Conservation (phyloP, 2,888 invertebrate species). For the Tridacna gigas region DNA sequence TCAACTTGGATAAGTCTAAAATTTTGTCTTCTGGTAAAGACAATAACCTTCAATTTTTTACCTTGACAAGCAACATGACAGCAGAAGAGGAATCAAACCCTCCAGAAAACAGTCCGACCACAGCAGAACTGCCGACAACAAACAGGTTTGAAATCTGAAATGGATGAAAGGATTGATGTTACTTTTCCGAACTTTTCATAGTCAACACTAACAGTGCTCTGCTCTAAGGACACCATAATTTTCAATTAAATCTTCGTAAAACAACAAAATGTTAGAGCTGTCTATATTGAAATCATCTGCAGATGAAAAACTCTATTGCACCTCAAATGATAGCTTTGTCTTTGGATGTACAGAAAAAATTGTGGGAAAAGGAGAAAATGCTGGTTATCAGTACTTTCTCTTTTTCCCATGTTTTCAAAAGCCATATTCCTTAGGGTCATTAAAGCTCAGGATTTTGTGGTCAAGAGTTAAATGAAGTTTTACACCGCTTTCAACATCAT, state of each 20-base stretch:
- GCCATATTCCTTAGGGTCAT: too few relatives aligned
- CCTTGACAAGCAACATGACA: conserved; percentile 75
- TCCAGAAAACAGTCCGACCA: conserved; percentile 75
- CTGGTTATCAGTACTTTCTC: too few relatives aligned
- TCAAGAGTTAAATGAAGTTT: too few relatives aligned
- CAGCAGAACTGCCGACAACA: conserved; percentile 64
- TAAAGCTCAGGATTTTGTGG: too few relatives aligned
- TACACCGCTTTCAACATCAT: too few relatives aligned
- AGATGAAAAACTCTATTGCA: background rate
- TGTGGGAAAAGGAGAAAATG: too few relatives aligned
- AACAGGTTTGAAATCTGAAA: conserved; percentile 71
- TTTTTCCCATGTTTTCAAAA: too few relatives aligned
- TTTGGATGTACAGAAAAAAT: too few relatives aligned
- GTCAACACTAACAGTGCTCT: too few relatives aligned
- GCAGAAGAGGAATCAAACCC: conserved; percentile 75
- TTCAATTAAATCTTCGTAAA: background rate
- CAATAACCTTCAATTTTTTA: conserved; percentile 11
- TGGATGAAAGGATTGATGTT: background rate
- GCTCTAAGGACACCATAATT: too few relatives aligned
- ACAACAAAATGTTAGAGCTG: background rate
- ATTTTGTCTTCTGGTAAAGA: background rate
- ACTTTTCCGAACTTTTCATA: too few relatives aligned
- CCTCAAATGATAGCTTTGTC: background rate
- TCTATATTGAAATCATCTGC: background rate
- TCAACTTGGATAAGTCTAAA: background rate